Percentiles rank a stretch among this genome's conserved stretches.
Conservation (phyloP, 53 echinoderm and acorn worm genomes). For the Crossaster papposus region DNA sequence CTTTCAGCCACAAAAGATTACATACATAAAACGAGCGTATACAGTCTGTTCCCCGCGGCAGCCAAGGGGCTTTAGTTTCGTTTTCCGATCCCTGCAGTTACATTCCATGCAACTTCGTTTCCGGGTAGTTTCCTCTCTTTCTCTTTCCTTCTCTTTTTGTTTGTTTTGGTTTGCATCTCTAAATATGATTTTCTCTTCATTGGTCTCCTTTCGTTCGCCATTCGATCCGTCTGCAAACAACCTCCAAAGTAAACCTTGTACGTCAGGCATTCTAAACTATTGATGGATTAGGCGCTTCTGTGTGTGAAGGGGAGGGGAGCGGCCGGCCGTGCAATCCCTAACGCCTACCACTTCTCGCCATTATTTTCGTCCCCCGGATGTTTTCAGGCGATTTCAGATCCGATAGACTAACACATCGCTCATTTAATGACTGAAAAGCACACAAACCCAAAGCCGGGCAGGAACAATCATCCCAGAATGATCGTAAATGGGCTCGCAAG, state of each 20-base stretch:
- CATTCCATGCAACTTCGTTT: too few species aligned
- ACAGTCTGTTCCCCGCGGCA: background rate
- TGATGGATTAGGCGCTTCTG: background rate
- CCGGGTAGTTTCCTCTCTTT: background rate
- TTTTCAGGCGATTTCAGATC: slow-evolving; percentile 16
- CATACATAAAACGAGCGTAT: background rate
- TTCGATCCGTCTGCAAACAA: background rate
- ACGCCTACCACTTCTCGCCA: background rate
- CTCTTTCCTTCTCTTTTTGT: background rate
- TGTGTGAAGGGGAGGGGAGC: background rate
- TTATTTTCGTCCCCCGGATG: slow-evolving; percentile 12
- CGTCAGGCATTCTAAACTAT: background rate
- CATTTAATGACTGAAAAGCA: slow-evolving; percentile 39
- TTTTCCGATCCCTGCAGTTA: background rate
- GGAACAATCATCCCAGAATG: slow-evolving; percentile 8
- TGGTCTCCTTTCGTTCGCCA: background rate
- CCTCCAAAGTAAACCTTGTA: background rate
- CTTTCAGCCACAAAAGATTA: background rate
- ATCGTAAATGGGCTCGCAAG: background rate
- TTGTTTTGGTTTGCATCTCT: background rate
- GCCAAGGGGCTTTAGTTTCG: background rate
- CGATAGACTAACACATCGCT: slow-evolving; percentile 15
- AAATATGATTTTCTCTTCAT: background rate
- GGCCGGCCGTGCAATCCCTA: background rate
- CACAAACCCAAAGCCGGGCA: slow-evolving; percentile 29